These are phyloP conservation scores for Eubasilissa splendida DNA, from an alignment of 2,888 invertebrate species.

Conservation along the genomic window DNA sequence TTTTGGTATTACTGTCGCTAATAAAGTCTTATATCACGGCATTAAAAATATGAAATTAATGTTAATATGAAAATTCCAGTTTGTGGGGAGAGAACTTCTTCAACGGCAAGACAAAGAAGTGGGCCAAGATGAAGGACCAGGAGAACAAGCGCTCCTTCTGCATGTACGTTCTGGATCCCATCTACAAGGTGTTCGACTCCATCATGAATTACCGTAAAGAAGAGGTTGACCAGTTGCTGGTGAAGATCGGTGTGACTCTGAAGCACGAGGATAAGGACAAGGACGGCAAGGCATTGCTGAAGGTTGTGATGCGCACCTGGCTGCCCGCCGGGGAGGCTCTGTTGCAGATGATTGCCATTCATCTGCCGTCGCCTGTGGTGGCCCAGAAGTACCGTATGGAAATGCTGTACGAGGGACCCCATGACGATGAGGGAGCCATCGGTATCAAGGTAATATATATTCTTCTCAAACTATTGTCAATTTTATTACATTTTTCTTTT, in stretches of 20 bases:
- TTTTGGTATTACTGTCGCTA: too few relatives aligned
- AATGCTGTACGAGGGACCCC: slow-evolving; percentile 99
- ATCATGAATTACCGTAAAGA: slow-evolving; percentile 97
- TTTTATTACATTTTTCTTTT: neutral
- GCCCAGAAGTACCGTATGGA: slow-evolving; percentile 99
- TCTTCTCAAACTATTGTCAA: neutral
- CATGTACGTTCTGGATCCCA: slow-evolving; percentile 99
- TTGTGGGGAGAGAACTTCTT: slow-evolving; percentile 99
- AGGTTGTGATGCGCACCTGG: slow-evolving; percentile 99
- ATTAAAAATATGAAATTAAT: too few relatives aligned
- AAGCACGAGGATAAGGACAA: slow-evolving; percentile 97
- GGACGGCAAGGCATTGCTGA: slow-evolving; percentile 95
- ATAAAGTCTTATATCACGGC: too few relatives aligned
- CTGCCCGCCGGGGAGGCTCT: slow-evolving; percentile 99
- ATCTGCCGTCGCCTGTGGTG: slow-evolving; percentile 98
- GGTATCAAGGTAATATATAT: slow-evolving; percentile 80
- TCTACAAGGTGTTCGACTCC: slow-evolving; percentile 91
- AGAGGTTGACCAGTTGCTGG: slow-evolving; percentile 88
- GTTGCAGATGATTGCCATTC: slow-evolving; percentile 99
- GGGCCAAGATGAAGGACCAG: slow-evolving; percentile 92
- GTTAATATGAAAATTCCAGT: slow-evolving; percentile 61
- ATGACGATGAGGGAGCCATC: slow-evolving; percentile 94
- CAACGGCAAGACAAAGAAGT: slow-evolving; percentile 97
- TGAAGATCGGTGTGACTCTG: slow-evolving; percentile 92
- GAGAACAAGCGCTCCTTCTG: slow-evolving; percentile 98